phyloP scores from a whole-genome alignment of 2,888 invertebrate genomes.

The Torymus texanus region DNA sequence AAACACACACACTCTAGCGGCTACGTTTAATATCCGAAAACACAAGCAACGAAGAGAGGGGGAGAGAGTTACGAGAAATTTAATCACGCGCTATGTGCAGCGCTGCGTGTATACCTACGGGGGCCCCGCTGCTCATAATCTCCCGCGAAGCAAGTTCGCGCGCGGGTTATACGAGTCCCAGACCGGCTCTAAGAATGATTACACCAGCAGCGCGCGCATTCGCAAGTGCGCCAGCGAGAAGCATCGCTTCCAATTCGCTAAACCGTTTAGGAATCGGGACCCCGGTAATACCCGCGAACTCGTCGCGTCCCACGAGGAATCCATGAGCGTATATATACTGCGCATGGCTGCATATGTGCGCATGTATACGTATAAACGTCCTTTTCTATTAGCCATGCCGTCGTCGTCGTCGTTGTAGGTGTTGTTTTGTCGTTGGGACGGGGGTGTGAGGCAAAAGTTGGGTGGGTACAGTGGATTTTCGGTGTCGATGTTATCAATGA shows the following conservation, averaged over 20 bases:
- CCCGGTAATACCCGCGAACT: neutral
- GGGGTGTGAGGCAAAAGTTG: neutral
- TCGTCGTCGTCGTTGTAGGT: too few species aligned
- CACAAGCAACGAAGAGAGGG: too few species aligned
- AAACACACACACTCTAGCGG: too few species aligned
- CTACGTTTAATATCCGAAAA: too few species aligned
- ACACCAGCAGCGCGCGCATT: constrained; percentile 7
- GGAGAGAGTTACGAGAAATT: too few species aligned
- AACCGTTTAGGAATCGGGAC: constrained; percentile 49
- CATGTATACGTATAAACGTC: neutral
- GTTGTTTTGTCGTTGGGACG: neutral
- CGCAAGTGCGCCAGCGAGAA: neutral
- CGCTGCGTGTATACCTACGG: too few species aligned
- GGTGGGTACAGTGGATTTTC: neutral
- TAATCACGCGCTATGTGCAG: too few species aligned
- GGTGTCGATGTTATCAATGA: neutral
- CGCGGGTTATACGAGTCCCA: constrained; percentile 38
- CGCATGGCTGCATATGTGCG: too few species aligned
- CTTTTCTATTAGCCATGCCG: constrained; percentile 32
- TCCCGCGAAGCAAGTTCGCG: neutral
- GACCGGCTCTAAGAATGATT: constrained; percentile 49
- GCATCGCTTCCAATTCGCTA: constrained; percentile 50
- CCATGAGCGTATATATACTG: too few species aligned
- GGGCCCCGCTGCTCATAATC: neutral
- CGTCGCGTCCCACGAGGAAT: too few species aligned